Conservation (phyloP, 2,888 invertebrate species). For the Drosophila merina region DNA sequence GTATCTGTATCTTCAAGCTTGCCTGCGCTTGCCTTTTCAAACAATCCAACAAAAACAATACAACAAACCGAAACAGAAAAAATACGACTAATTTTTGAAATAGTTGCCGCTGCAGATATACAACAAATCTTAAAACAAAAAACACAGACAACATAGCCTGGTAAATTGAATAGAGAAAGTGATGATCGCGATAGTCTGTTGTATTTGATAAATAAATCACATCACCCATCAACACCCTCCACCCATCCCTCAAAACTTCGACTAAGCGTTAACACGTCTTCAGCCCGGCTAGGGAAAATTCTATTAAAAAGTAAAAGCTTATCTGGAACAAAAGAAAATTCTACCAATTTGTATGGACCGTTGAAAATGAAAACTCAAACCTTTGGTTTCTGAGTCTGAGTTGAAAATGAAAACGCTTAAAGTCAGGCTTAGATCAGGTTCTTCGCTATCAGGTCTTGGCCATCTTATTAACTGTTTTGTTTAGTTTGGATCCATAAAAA, state of each 20-base stretch:
- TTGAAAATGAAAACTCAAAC: slow-evolving; percentile 26
- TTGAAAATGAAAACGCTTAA: neutral
- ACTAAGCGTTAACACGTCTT: slow-evolving; percentile 19
- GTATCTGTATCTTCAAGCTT: slow-evolving; percentile 67
- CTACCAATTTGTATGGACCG: slow-evolving; percentile 20
- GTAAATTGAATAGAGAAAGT: slow-evolving; percentile 74
- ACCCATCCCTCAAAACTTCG: neutral
- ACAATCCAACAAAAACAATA: slow-evolving; percentile 29
- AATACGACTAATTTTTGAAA: slow-evolving; percentile 74
- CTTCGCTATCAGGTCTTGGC: slow-evolving; percentile 12
- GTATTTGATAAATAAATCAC: slow-evolving; percentile 65
- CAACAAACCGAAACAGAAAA: slow-evolving; percentile 14
- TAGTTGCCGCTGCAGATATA: slow-evolving; percentile 48
- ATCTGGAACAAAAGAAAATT: slow-evolving; percentile 32
- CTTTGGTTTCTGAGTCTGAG: too few relatives aligned
- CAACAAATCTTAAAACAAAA: slow-evolving; percentile 58
- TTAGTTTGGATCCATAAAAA: slow-evolving; percentile 19
- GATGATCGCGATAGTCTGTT: slow-evolving; percentile 62
- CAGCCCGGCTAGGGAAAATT: slow-evolving; percentile 26
- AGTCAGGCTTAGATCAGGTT: slow-evolving; percentile 3
- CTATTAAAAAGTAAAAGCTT: slow-evolving; percentile 38
- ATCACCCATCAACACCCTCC: slow-evolving; percentile 37
- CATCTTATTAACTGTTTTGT: slow-evolving; percentile 14
- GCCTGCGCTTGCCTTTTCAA: slow-evolving; percentile 53
- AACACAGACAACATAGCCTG: slow-evolving; percentile 52